Evolutionary conservation across 64 coral and sea anemone species (phyloP).

Genomic region (Montipora capricornis): DNA sequence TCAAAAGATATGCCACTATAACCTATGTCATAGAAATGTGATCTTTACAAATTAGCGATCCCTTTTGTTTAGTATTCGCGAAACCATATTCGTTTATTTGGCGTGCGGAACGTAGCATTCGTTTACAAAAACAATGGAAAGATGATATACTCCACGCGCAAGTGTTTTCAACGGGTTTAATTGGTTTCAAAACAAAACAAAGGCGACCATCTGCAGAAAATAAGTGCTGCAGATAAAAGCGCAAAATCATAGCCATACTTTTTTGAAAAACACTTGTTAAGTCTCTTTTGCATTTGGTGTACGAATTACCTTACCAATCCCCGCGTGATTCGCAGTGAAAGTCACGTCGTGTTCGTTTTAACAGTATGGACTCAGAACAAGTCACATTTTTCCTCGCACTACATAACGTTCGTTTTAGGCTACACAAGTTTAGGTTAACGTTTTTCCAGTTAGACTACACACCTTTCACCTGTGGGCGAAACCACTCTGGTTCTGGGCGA

Average conservation of each 20-base stretch:
- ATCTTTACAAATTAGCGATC: neutral
- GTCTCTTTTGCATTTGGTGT: neutral
- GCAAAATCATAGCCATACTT: neutral
- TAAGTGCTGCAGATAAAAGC: conserved; percentile 5
- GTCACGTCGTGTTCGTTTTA: neutral
- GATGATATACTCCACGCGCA: conserved; percentile 8
- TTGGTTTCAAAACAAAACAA: conserved; percentile 17
- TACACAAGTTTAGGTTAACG: neutral
- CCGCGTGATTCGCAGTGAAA: neutral
- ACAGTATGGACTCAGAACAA: neutral
- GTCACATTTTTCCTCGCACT: neutral
- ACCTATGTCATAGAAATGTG: conserved; percentile 10
- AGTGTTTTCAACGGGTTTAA: neutral
- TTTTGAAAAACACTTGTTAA: no score
- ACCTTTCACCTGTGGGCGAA: neutral
- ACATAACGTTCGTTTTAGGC: neutral
- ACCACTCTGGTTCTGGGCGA: neutral
- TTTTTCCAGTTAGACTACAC: neutral
- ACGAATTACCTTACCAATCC: neutral
- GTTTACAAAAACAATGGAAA: neutral
- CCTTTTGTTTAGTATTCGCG: no score
- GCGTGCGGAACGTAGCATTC: no score
- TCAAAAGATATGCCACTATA: conserved; percentile 1
- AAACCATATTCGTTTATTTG: no score
- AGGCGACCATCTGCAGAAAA: neutral